phyloP scores from a whole-genome alignment of 2,113 vertebrate genomes.

The Rhea pennata region DNA sequence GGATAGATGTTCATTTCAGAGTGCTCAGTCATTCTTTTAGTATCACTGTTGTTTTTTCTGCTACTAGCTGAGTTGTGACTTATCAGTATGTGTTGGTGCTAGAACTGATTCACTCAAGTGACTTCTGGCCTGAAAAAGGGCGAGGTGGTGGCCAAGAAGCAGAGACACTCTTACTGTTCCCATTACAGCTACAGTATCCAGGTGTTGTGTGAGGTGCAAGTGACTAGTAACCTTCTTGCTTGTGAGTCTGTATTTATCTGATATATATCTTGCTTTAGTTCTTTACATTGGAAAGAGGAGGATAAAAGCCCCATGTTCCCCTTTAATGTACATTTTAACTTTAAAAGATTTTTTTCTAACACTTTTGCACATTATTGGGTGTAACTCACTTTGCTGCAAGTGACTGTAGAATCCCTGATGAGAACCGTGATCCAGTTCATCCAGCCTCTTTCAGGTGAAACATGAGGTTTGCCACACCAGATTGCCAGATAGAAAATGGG shows the following conservation, averaged over 20 bases:
- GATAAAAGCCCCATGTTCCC: accelerated
- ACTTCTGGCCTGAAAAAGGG: not conserved
- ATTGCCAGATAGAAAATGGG: accelerated
- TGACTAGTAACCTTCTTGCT: not conserved
- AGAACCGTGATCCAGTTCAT: accelerated
- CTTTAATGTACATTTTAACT: not conserved
- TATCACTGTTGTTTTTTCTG: not conserved
- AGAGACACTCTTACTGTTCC: not conserved
- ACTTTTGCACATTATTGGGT: not conserved
- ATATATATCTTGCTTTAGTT: not conserved
- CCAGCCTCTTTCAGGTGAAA: not conserved
- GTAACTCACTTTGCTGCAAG: not conserved
- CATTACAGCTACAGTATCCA: not conserved
- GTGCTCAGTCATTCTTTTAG: not conserved
- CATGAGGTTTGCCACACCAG: not conserved
- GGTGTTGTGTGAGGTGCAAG: not conserved
- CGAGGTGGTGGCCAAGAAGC: not conserved
- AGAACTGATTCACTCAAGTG: not conserved
- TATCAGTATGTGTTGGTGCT: not conserved
- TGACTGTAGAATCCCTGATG: accelerated
- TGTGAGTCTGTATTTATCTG: not conserved
- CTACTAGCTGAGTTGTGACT: not conserved
- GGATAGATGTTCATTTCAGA: not conserved
- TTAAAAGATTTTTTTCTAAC: not conserved
- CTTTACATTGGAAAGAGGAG: accelerated